Conservation (phyloP, 1,140 invertebrate species). For the Gryllus bimaculatus region DNA sequence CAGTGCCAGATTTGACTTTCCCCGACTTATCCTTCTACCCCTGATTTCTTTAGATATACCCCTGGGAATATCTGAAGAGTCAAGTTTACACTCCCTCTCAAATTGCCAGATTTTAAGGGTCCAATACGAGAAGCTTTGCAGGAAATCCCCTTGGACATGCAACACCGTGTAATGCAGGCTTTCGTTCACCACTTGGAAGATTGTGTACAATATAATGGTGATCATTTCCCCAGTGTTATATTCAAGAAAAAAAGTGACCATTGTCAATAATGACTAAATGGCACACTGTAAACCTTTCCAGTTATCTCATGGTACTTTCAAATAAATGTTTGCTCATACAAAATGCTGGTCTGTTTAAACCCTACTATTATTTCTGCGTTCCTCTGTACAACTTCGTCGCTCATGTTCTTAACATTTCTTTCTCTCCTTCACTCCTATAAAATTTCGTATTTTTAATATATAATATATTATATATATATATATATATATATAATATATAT, state of each 20-base stretch:
- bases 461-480: too few species aligned
- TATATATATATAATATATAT: too few species aligned
- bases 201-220: neutral
- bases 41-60: too few species aligned
- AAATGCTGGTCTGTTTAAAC: neutral
- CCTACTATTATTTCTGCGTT: neutral
- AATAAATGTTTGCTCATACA: neutral
- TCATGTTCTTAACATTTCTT: too few species aligned
- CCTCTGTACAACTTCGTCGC: too few species aligned
- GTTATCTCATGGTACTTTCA: neutral
- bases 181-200: neutral
- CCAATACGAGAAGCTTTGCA: neutral
- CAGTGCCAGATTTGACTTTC: neutral
- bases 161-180: neutral
- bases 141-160: neutral
- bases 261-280: neutral
- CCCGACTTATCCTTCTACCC: neutral
- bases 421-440: too few species aligned
- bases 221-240: neutral
- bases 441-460: too few species aligned
- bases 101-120: neutral
- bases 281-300: neutral
- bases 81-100: neutral
- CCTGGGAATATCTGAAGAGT: neutral
- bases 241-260: neutral